Base-by-base conservation (phyloP, 2,888 invertebrate species). In the Chloromyia formosa region DNA sequence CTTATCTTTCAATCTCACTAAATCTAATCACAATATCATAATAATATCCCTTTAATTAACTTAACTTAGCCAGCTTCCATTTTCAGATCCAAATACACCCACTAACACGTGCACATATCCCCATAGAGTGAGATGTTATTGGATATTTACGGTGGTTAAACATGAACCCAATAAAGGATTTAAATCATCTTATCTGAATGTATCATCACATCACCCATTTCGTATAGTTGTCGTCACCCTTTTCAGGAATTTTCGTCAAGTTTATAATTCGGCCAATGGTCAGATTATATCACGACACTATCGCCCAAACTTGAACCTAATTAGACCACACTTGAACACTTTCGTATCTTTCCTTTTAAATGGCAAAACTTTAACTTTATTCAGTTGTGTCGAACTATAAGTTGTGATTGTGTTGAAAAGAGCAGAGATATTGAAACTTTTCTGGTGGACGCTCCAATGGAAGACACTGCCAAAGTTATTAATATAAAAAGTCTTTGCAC, bases 251-350 rank as follows among this genome's bases (percentile, higher is more conserved):
- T 18, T 45, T 10, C n/a, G n/a, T n/a, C 42, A 49, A 66, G 14
- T 66, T 49, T 22, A 9, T 20, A 66, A 66, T 20, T 45, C 49
- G 66, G 45, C 49, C 66, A 66, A 49, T 22, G 66, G 66, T 49
- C 66, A 66, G 66, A 66, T 66, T 49, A 66, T 66, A 66, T 66
- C 66, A 40, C 40, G 42, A 45, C 27, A 35, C 45, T 66, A 49
- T 66, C 20, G 20, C 22, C 1, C 12, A 12, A 49, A 66, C 35
- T 66, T 49, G 66, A 45, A 66, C 66, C 66, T 66, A 66, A 66
- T 66, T 66, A 66, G 22, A 66, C 66, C 66, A 66, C 66, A 66
- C 45, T 66, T 66, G 45, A 66, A 66, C 66, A 66, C 66, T 66
- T 66, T 66, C 9, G 45, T 14, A 66, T 66, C 27, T 2, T 35